phyloP scores from a whole-genome alignment of 2,113 vertebrate species.

The Sakesphorus luctuosus region DNA sequence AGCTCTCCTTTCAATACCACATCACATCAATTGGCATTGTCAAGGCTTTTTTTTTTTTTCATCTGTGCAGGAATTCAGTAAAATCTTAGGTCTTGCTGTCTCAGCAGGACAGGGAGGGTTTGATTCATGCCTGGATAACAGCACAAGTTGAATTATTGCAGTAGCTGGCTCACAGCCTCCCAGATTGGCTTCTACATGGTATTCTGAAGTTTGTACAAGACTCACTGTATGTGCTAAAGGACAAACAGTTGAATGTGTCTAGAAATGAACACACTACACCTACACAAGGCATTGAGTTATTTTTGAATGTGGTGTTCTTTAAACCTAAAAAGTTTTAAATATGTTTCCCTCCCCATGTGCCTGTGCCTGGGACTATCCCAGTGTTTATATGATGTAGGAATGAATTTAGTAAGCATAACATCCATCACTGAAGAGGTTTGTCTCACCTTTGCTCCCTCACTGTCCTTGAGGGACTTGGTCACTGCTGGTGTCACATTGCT shows the following conservation, averaged over 20 bases:
- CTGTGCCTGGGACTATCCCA: not conserved
- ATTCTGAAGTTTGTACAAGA: not conserved
- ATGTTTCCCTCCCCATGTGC: not conserved
- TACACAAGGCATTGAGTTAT: not conserved
- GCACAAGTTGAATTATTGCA: constrained; percentile 32
- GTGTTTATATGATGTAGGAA: rapidly evolving
- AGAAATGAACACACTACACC: not conserved
- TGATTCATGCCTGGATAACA: constrained; percentile 45
- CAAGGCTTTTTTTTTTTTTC: not conserved
- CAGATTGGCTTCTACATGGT: not conserved
- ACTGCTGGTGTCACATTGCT: rapidly evolving
- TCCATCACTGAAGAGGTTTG: not conserved
- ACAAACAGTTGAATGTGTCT: not conserved
- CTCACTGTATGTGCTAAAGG: not conserved
- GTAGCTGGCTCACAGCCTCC: not conserved
- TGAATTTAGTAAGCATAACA: not conserved
- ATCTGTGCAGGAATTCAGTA: constrained; percentile 15
- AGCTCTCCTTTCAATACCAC: constrained; percentile 34
- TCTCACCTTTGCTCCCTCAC: not conserved
- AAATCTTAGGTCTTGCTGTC: not conserved
- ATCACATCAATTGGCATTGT: constrained; percentile 18
- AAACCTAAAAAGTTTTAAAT: not conserved
- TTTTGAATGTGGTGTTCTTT: not conserved
- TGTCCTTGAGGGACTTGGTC: not conserved
- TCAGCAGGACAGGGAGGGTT: not conserved